These are phyloP conservation scores for Goniozus legneri DNA, from an alignment of 1,140 invertebrate species.

Conservation along the genomic window DNA sequence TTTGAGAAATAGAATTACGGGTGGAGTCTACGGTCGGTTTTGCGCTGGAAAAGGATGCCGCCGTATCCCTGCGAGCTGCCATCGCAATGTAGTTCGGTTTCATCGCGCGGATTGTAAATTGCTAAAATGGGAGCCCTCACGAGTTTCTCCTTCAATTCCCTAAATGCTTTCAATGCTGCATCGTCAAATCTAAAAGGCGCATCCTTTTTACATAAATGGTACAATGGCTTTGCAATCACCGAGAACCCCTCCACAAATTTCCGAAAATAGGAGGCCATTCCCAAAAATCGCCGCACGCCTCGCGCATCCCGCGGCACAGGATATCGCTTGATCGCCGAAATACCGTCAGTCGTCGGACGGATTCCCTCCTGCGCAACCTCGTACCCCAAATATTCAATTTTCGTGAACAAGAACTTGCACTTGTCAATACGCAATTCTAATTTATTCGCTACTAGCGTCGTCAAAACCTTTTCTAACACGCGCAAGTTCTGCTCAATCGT, in stretches of 20 bases:
- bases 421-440: slow-evolving; percentile 19
- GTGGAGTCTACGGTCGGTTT: slow-evolving; percentile 5
- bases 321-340: slow-evolving; percentile 3
- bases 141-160: not conserved
- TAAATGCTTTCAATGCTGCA: not conserved
- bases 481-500: slow-evolving; percentile 11
- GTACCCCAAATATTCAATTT: slow-evolving; percentile 20
- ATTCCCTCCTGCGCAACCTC: slow-evolving; percentile 4
- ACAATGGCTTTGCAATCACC: slow-evolving; percentile 6
- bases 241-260: slow-evolving; percentile 12
- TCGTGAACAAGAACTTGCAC: slow-evolving; percentile 11
- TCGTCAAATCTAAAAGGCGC: slow-evolving; percentile 6
- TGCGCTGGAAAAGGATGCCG: slow-evolving; percentile 20
- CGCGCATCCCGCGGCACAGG: not conserved
- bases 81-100: slow-evolving; percentile 30
- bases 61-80: slow-evolving; percentile 24
- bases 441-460: slow-evolving; percentile 4
- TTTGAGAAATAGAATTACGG: slow-evolving; percentile 13
- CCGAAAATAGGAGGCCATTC: slow-evolving; percentile 12
- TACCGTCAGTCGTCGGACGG: not conserved
- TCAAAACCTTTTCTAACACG: slow-evolving; percentile 11
- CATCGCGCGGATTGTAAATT: slow-evolving; percentile 10
- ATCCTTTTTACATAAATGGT: slow-evolving; percentile 3
- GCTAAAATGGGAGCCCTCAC: slow-evolving; percentile 2
- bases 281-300: slow-evolving; percentile 12